A percentile compares a stretch with the other conserved stretches of the same genome.
phyloP scores from a whole-genome alignment of 2,888 invertebrate genomes.

The Aplocera efformata region DNA sequence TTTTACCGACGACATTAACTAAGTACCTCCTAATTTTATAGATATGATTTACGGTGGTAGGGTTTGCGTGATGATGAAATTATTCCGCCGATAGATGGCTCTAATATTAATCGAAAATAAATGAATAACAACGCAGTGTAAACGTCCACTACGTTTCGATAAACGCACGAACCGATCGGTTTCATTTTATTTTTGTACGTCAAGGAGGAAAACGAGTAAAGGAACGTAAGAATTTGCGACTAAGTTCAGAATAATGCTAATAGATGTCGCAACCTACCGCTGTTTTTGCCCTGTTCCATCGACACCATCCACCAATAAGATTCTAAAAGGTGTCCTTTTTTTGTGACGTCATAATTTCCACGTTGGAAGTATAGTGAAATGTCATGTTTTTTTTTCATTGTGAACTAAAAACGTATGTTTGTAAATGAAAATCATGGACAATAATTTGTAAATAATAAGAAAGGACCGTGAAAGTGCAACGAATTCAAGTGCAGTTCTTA shows the following conservation, averaged over 20 bases:
- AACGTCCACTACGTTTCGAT: too few relatives aligned
- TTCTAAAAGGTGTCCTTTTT: conserved; percentile 63
- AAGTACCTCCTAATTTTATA: too few relatives aligned
- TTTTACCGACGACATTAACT: too few relatives aligned
- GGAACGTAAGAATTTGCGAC: conserved; percentile 14
- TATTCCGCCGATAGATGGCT: too few relatives aligned
- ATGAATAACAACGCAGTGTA: too few relatives aligned
- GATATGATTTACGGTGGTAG: too few relatives aligned
- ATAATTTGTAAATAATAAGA: conserved; percentile 18
- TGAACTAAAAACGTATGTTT: conserved; percentile 46
- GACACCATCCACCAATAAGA: conserved; percentile 58
- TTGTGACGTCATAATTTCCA: conserved; percentile 84
- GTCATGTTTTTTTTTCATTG: conserved; percentile 64
- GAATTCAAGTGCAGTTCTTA: conserved; percentile 15
- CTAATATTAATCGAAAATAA: too few relatives aligned
- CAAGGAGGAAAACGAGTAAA: conserved; percentile 18
- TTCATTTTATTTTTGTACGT: conserved; percentile 13
- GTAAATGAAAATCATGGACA: conserved; percentile 31
- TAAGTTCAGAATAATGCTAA: conserved; percentile 11
- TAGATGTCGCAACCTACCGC: conserved; percentile 51
- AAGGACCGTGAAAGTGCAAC: conserved; percentile 19
- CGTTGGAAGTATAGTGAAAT: conserved; percentile 80
- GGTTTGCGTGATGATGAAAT: too few relatives aligned
- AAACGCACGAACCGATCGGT: too few relatives aligned
- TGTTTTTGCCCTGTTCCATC: conserved; percentile 44